Conservation (phyloP, 2,888 invertebrate genomes). For the Tachina lurida region DNA sequence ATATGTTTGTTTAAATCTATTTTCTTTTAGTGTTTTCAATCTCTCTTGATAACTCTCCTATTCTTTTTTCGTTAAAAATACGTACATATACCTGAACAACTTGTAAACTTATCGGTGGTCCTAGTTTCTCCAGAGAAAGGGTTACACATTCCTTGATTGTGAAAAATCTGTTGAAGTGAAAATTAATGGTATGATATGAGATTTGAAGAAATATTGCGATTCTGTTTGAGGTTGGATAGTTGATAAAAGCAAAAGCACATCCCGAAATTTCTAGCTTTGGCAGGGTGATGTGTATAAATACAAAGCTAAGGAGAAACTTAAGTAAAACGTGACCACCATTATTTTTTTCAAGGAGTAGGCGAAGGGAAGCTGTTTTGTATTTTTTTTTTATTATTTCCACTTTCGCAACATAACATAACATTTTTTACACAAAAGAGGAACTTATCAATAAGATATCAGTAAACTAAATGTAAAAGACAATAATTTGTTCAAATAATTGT, state of each 20-base stretch:
- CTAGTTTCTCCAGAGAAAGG: background rate
- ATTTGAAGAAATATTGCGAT: too few relatives aligned
- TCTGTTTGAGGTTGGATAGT: background rate
- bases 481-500: too few relatives aligned
- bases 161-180: background rate
- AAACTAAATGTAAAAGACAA: too few relatives aligned
- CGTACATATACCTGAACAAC: background rate
- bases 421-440: too few relatives aligned
- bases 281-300: background rate
- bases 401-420: too few relatives aligned
- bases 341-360: background rate
- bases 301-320: background rate
- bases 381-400: too few relatives aligned
- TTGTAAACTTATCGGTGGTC: background rate
- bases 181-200: too few relatives aligned
- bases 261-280: background rate
- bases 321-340: background rate
- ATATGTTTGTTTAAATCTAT: too few relatives aligned
- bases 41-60: background rate
- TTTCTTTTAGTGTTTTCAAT: too few relatives aligned
- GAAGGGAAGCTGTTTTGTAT: too few relatives aligned
- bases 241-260: background rate
- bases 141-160: constrained; percentile 1
- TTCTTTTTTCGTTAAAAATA: background rate
- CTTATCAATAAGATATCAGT: too few relatives aligned